Evolutionary conservation across 2,113 vertebrate species (phyloP).

Genomic region (Laticauda laticaudata): DNA sequence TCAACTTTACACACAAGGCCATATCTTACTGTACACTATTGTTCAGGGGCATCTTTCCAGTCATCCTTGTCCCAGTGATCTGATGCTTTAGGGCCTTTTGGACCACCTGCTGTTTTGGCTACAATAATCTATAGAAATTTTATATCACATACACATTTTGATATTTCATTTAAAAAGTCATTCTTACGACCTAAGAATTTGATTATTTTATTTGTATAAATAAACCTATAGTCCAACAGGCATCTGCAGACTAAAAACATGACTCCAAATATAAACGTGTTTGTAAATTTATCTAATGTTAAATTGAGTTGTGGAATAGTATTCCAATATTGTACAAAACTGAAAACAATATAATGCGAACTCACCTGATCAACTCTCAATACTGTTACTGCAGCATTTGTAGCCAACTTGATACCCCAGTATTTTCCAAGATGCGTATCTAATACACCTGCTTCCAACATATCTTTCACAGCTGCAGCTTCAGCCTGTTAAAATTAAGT

Average conservation of each 20-base stretch:
- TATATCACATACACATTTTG: constrained; percentile 37
- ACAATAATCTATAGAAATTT: constrained; percentile 87
- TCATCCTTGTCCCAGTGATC: constrained; percentile 91
- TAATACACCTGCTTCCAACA: constrained; percentile 85
- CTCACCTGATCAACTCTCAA: constrained; percentile 94
- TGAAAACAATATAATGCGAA: not conserved
- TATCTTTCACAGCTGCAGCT: constrained; percentile 86
- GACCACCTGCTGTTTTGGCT: constrained; percentile 92
- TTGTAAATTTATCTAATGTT: not conserved
- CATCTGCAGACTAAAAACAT: not conserved
- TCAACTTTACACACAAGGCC: constrained; percentile 37
- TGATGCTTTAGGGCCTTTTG: constrained; percentile 84
- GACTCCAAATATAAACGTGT: not conserved
- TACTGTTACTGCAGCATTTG: constrained; percentile 92
- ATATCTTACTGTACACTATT: constrained; percentile 75
- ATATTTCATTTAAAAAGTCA: not conserved
- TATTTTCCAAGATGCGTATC: constrained; percentile 91
- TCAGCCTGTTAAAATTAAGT: constrained; percentile 77
- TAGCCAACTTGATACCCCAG: constrained; percentile 95
- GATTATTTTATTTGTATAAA: not conserved
- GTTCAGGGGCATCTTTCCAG: constrained; percentile 83
- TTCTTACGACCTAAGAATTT: not conserved
- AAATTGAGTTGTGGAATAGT: not conserved
- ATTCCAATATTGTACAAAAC: not conserved
- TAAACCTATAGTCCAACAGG: not conserved